phyloP scores from a whole-genome alignment of 2,888 invertebrate species.

The Phrixothrix hirtus region DNA sequence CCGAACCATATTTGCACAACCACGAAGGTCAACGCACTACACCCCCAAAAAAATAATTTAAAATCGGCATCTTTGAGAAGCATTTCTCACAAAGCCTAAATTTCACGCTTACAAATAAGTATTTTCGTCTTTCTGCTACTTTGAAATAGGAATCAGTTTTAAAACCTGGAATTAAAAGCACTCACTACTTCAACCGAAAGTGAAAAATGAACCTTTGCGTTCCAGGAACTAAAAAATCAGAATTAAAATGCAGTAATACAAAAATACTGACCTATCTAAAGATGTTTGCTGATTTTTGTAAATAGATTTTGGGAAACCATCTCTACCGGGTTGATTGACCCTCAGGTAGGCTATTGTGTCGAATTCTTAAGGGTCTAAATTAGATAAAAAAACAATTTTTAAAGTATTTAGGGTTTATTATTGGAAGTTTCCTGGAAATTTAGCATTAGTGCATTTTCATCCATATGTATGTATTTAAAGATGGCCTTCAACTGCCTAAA shows the following conservation, averaged over 20 bases:
- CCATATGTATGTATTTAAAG: too few relatives aligned
- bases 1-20: conserved; percentile 33
- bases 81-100: conserved; percentile 29
- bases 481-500: too few relatives aligned
- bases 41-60: conserved; percentile 33
- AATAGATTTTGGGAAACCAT: conserved; percentile 14
- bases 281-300: conserved; percentile 19
- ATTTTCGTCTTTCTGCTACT: conserved; percentile 17
- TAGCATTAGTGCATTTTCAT: too few relatives aligned
- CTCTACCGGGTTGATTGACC: conserved; percentile 36
- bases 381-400: conserved; percentile 21
- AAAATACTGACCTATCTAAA: conserved; percentile 6
- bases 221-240: conserved; percentile 24
- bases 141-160: conserved; percentile 14
- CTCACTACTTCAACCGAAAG: conserved; percentile 32
- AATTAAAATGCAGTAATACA: conserved; percentile 22
- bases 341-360: conserved; percentile 28
- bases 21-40: conserved; percentile 28
- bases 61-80: conserved; percentile 35
- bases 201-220: conserved; percentile 31
- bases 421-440: too few relatives aligned
- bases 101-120: conserved; percentile 29
- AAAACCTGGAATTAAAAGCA: conserved; percentile 18
- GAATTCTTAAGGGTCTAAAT: conserved; percentile 17
- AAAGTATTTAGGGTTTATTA: conserved; percentile 6